Evolutionary conservation across 2,888 invertebrate genomes (phyloP).

Genomic region (Atethmia centrago): DNA sequence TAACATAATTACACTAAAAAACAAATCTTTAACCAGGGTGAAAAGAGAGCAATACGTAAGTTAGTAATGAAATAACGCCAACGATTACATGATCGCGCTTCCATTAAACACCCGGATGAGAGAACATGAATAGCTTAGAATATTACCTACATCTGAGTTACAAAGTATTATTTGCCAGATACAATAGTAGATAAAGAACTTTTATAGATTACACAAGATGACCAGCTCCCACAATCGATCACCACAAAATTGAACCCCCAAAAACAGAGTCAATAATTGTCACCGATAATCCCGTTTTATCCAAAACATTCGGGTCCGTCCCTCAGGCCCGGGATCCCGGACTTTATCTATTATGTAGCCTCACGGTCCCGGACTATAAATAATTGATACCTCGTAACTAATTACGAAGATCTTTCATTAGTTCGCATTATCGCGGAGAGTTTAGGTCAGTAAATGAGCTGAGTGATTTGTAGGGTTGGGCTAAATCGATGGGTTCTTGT

Average conservation of each 20-base stretch:
- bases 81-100: too few relatives aligned
- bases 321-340: slow-evolving; percentile 51
- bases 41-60: too few relatives aligned
- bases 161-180: neutral
- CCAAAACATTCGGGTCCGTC: slow-evolving; percentile 53
- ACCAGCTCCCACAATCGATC: slow-evolving; percentile 12
- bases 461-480: slow-evolving; percentile 63
- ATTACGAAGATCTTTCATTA: slow-evolving; percentile 78
- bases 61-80: too few relatives aligned
- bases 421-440: slow-evolving; percentile 70
- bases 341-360: slow-evolving; percentile 68
- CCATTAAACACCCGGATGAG: neutral
- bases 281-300: slow-evolving; percentile 64
- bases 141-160: neutral
- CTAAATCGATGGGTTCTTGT: slow-evolving; percentile 28
- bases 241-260: slow-evolving; percentile 33
- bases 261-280: slow-evolving; percentile 59
- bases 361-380: slow-evolving; percentile 70
- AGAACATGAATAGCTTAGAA: neutral
- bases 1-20: too few relatives aligned
- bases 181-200: neutral
- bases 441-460: slow-evolving; percentile 64
- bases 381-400: slow-evolving; percentile 81
- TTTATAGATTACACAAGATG: neutral
- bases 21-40: too few relatives aligned